Conservation (phyloP, 2,113 vertebrate species). For the Parus major region DNA sequence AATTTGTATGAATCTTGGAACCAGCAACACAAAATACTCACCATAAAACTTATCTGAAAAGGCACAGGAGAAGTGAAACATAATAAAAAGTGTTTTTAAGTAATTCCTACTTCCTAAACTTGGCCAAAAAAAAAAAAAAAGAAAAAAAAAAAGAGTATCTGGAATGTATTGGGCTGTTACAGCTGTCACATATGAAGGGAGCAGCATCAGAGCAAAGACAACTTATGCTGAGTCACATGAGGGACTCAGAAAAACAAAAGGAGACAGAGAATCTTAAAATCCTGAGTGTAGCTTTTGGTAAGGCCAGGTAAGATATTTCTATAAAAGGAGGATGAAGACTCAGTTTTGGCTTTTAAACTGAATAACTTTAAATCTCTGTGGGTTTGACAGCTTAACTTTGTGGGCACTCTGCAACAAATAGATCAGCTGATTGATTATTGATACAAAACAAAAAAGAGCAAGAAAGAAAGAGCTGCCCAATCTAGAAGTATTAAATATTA, state of each 20-base stretch:
- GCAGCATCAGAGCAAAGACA: neutral
- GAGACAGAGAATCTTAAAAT: neutral
- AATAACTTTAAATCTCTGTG: neutral
- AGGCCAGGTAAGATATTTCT: neutral
- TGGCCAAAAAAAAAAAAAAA: neutral
- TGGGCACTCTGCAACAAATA: neutral
- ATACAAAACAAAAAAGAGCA: neutral
- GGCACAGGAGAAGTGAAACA: neutral
- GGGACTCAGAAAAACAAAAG: neutral
- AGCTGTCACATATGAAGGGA: neutral
- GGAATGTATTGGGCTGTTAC: neutral
- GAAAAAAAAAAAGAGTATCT: neutral
- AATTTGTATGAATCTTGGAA: neutral
- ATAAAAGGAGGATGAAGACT: neutral
- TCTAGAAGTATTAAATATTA: neutral
- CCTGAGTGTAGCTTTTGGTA: neutral
- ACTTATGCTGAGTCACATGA: neutral
- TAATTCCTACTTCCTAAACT: neutral
- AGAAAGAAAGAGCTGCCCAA: neutral
- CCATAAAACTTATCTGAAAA: neutral
- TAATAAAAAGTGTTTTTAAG: neutral
- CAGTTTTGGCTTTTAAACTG: neutral
- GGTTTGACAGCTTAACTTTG: neutral
- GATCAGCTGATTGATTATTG: neutral
- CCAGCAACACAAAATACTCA: neutral